A percentile compares a stretch with the other conserved stretches of the same genome.
phyloP scores from a whole-genome alignment of 2,888 invertebrate genomes.

The Icerya purchasi region DNA sequence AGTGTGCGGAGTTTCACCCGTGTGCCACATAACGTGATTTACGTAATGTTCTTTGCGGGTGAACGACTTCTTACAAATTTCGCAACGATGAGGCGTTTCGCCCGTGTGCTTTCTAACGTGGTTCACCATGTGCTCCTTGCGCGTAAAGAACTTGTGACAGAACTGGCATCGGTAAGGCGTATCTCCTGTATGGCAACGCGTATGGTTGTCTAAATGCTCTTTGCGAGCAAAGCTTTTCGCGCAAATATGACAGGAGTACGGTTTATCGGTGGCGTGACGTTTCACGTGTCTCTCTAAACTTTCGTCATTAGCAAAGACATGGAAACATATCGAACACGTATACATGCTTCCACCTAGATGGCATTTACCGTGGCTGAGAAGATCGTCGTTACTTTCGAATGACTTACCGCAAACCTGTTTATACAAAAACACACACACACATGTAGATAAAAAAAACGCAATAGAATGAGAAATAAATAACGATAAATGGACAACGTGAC shows the following conservation, averaged over 20 bases:
- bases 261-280: slow-evolving; percentile 60
- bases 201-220: slow-evolving; percentile 67
- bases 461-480: too few species aligned
- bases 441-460: too few species aligned
- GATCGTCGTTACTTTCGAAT: slow-evolving; percentile 54
- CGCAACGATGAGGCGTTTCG: slow-evolving; percentile 52
- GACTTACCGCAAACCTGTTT: slow-evolving; percentile 59
- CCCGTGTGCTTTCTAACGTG: slow-evolving; percentile 55
- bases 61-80: slow-evolving; percentile 58
- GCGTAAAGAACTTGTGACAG: slow-evolving; percentile 52
- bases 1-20: slow-evolving; percentile 24
- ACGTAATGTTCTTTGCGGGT: slow-evolving; percentile 55
- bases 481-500: too few species aligned
- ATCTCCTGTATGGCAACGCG: slow-evolving; percentile 40
- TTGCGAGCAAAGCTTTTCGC: slow-evolving; percentile 68
- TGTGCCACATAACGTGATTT: slow-evolving; percentile 63
- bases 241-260: slow-evolving; percentile 63
- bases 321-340: slow-evolving; percentile 47
- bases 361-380: slow-evolving; percentile 62
- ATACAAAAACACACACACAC: slow-evolving; percentile 1
- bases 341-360: slow-evolving; percentile 59
- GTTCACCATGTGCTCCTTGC: slow-evolving; percentile 58
- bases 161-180: slow-evolving; percentile 37
- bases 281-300: slow-evolving; percentile 55
- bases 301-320: slow-evolving; percentile 49